Base-by-base conservation (phyloP, 2,888 invertebrate species). In the Melolontha melolontha region DNA sequence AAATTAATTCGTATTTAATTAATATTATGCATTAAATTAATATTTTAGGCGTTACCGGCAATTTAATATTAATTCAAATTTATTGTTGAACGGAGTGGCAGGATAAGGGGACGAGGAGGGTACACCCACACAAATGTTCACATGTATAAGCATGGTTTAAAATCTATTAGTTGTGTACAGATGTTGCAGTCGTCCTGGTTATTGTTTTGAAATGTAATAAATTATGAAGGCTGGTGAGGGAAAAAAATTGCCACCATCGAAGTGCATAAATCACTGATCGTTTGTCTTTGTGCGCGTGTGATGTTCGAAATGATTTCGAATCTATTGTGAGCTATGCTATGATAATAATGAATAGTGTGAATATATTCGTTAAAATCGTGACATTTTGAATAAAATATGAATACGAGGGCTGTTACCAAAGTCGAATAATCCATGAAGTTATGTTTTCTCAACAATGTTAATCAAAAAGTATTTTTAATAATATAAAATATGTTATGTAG, bases 41-140 rank as follows among this genome's bases (percentile, higher is more conserved):
- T 65, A 65, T 59, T 68, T 65, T 64, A 55, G 14, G 50, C 65
- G 59, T 57, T 65, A 51, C 64, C 42, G 50, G 52, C 52, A 51
- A 65, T 65, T 68, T 59, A 65, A 57, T 65, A 68, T 68, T 68
- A 68, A 68, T 68, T 68, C 51, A 39, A 65, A 68, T 68, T 65
- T 68, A 65, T 66, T 27, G 54, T 40, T 34, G 34, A 34, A 34
- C 34, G 22, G 22, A 34, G 6, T 6, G 1, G 2, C 34, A 10
- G 34, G 34, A 10, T 6, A 6, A 34, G 34, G 34, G 34, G 34
- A 10, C 34, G 10, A 34, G 34, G 10, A 10, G 34, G 34, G 34
- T 10, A 10, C 10, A 6, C 10, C 6, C 59, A 59, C 44, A 42
- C 42, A 27, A 14, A 34, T 17, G 29, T 7, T 12, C 22, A 14